Evolutionary conservation across 1,140 invertebrate species (phyloP), one percentile per base, ranked within the genome.

Genomic region (Pogonus chalceus): DNA sequence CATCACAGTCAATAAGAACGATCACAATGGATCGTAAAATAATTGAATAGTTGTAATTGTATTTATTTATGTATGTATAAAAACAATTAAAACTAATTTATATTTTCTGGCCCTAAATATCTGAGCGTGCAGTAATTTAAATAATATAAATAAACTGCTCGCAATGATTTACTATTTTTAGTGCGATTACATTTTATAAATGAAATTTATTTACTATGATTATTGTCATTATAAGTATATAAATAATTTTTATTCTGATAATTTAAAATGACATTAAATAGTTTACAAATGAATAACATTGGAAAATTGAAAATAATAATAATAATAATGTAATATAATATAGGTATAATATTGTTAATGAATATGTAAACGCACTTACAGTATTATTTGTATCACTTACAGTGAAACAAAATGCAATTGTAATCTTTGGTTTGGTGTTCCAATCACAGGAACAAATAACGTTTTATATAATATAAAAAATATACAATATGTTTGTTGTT

Each of bases 1-100:
- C 37, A 43, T 43, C 37, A 43, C 37, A 43, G 37, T 43, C 37
- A 43, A 43, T 43, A 43, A 43, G 9, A 43, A 43, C 37, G 18
- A 43, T 43, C 37, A 43, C n/a, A n/a, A n/a, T n/a, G n/a, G n/a
- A n/a, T n/a, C n/a, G n/a, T n/a, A n/a, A n/a, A n/a, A n/a, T n/a
- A n/a, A n/a, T n/a, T n/a, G n/a, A n/a, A n/a, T n/a, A n/a, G n/a
- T n/a, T n/a, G n/a, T n/a, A n/a, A n/a, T n/a, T n/a, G n/a, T n/a
- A n/a, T n/a, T n/a, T n/a, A n/a, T n/a, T n/a, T n/a, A n/a, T n/a
- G n/a, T n/a, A n/a, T n/a, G n/a, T n/a, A n/a, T n/a, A n/a, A n/a
- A n/a, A n/a, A n/a, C n/a, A n/a, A n/a, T n/a, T n/a, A n/a, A n/a
- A n/a, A n/a, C n/a, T n/a, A n/a, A n/a, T n/a, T n/a, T n/a, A n/a